Evolutionary conservation across 2,797 vertebrate species (phyloP).

Genomic region (Aratinga solstitialis): DNA sequence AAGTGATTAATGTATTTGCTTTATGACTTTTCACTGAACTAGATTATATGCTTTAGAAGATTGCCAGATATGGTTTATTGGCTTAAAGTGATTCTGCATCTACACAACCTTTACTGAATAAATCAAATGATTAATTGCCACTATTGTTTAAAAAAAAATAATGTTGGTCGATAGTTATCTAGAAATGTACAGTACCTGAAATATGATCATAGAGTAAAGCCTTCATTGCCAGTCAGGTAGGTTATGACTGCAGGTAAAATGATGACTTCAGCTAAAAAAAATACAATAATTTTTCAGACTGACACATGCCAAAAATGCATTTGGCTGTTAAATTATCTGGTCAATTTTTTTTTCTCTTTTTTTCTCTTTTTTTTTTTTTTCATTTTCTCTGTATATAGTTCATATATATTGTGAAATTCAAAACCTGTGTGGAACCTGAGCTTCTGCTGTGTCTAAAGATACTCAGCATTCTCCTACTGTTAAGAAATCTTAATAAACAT

Average conservation of each 20-base stretch:
- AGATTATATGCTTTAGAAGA: background rate
- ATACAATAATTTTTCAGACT: background rate
- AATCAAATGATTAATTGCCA: background rate
- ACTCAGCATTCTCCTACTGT: background rate
- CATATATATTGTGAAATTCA: background rate
- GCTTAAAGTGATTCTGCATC: background rate
- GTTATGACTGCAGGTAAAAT: background rate
- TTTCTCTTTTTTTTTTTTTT: background rate
- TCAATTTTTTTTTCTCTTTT: too few species aligned
- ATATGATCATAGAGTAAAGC: background rate
- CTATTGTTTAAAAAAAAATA: background rate
- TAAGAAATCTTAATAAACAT: background rate
- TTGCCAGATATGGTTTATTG: background rate
- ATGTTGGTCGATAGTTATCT: rapidly evolving
- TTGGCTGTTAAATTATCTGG: background rate
- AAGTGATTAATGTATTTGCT: background rate
- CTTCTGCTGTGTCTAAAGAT: background rate
- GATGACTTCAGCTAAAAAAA: background rate
- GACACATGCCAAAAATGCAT: background rate
- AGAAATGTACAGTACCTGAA: background rate
- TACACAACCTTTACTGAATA: background rate
- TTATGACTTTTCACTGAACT: background rate
- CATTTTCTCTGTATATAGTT: background rate
- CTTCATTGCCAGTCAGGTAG: background rate
- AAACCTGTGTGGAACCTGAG: background rate